phyloP scores from a whole-genome alignment of 2,797 vertebrate species.

The Heterohyrax brucei region DNA sequence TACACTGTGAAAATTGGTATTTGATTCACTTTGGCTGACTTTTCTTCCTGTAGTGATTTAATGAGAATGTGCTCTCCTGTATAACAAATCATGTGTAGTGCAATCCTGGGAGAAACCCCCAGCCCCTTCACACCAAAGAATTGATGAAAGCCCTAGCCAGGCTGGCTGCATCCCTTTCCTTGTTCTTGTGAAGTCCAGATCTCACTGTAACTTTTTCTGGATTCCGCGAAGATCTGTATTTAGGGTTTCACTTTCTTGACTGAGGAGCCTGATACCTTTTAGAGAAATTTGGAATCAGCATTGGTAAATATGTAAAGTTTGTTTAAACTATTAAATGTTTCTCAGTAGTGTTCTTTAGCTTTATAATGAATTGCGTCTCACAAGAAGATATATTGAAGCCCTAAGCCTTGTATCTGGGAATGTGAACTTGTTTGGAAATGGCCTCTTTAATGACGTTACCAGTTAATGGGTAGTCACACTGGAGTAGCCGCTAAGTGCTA shows the following conservation, averaged over 20 bases:
- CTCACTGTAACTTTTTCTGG: not conserved
- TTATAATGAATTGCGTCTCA: not conserved
- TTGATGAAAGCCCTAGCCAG: not conserved
- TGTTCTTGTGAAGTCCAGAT: not conserved
- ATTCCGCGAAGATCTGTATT: not conserved
- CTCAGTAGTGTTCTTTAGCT: not conserved
- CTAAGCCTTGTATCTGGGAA: too few species aligned
- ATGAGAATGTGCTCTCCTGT: not conserved
- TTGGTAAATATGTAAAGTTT: not conserved
- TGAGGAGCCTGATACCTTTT: not conserved
- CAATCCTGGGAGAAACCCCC: not conserved
- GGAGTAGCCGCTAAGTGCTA: not conserved
- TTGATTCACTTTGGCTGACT: not conserved
- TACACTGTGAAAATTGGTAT: not conserved
- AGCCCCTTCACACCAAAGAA: not conserved
- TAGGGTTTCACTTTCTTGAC: too few species aligned
- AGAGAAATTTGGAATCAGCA: not conserved
- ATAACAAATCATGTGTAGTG: rapidly evolving
- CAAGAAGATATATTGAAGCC: not conserved
- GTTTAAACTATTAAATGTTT: not conserved
- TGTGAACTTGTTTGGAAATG: not conserved
- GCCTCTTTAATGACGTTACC: not conserved
- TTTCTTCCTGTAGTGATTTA: not conserved
- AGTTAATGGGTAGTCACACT: not conserved
- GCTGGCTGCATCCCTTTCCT: not conserved